Evolutionary conservation across 2,888 invertebrate species (phyloP), one percentile per base, ranked within the genome.

Genomic region (Endomychus coccineus): DNA sequence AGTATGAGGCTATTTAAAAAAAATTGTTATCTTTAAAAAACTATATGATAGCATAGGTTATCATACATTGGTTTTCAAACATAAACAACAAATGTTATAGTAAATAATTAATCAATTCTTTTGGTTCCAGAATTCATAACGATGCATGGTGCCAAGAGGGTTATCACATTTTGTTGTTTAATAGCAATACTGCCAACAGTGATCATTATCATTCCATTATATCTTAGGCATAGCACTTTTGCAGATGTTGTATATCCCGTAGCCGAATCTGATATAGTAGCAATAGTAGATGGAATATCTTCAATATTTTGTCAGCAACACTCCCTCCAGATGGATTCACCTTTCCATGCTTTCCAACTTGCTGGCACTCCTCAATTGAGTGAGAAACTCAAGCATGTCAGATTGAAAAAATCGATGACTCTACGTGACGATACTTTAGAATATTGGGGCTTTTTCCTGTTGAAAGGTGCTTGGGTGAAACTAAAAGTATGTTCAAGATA

Each of bases 391-490:
- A 85, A 83, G 62, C 84, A 85, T 55, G 80, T 86, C 48, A 69
- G 79, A 46, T 66, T 88, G 49, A 83, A 80, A 59, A 88, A 88
- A 57, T 84, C 84, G 4, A 85, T 89, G 83, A 74, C 71, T 2
- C 64, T 89, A 43, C 86, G 85, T 0, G 88, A 88, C 60, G 88
- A 88, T 53, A 86, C 87, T 6, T 65, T 88, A 19, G 88, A 89
- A 61, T 89, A 88, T 62, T 89, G 87, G 87, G 87, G 88, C 2
- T 88, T 89, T 66, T 88, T 83, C 66, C 68, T 89, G 28, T 68
- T 85, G 30, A 77, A 79, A 62, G 87, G 86, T 14, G 85, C 88
- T 2, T 75, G 74, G 7, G 86, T 89, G 2, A 75, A 77, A 45
- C 66, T 89, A 14, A 82, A 83, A 55, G 81, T 83, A 27, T 89